Conservation (phyloP, 2,113 vertebrate species). For the Nipponia nippon region DNA sequence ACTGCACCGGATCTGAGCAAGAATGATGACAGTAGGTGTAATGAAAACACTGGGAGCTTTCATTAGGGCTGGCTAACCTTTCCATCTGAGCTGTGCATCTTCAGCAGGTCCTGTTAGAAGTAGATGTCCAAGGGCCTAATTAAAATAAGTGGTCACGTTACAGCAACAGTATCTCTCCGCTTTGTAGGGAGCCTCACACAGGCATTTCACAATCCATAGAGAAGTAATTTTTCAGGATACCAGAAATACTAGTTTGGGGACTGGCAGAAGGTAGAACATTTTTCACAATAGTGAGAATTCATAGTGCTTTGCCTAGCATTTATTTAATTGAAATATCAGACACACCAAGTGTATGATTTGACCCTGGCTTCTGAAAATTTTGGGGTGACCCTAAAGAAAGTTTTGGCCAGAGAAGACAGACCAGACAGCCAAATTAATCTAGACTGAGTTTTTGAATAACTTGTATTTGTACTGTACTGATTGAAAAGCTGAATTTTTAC, state of each 20-base stretch:
- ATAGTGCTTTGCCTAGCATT: background rate
- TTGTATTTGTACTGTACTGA: background rate
- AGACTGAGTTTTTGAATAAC: background rate
- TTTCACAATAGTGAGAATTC: background rate
- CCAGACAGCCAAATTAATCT: background rate
- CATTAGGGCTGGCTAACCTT: constrained; percentile 29
- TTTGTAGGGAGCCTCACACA: background rate
- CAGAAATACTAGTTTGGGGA: background rate
- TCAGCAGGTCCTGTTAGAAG: background rate
- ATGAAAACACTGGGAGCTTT: constrained; percentile 3
- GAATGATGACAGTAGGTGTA: background rate
- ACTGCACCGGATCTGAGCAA: background rate
- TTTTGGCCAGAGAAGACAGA: background rate
- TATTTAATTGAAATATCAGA: background rate
- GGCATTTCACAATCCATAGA: background rate
- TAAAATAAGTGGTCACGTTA: background rate
- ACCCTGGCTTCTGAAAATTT: background rate
- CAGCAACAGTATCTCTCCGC: background rate
- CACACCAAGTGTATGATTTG: background rate
- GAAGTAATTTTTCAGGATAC: constrained; percentile 3
- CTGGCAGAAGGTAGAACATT: background rate
- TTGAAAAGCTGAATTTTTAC: background rate
- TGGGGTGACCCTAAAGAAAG: background rate
- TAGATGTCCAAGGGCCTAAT: background rate
- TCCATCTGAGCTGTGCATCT: background rate